Evolutionary conservation across 2,797 vertebrate species (phyloP), one percentile per base, ranked within the genome.

Genomic region (Pseudomugil gertrudae): DNA sequence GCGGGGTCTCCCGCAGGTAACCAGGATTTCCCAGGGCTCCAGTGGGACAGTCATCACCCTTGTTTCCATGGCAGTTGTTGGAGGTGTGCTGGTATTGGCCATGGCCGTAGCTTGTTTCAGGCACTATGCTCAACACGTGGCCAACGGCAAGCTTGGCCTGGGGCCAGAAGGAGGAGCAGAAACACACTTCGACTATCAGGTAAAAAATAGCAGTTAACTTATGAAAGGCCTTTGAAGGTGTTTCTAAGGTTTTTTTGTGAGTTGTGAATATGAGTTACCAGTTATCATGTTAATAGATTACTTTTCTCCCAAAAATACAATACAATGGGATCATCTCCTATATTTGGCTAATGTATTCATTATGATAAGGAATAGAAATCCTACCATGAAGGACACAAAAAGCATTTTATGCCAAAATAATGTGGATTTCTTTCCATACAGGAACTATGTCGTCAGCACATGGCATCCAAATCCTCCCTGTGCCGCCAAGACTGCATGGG

Each of bases 381-480:
- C 24, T 29, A 15, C 15, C 15, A 27, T 27, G 2, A 26, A 24
- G 15, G 40, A 45, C 9, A 21, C 19, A 45, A 21, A 27, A 27
- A 27, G 62, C 33, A 66, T 30, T 57, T 38, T 23, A 38, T 51
- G 2, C 26, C 36, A 29, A 52, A 58, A 35, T 66, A 55, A 70
- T 57, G 52, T 11, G 9, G 30, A 57, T 48, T 55, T 53, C 11
- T 19, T 4, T 68, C 23, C 21, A 24, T 65, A 45, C 86, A 99
- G 98, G 97, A 99, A 82, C 91, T 99, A 26, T 99, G 97, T 92
- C 94, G 97, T 70, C 98, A 99, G 89, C 98, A 98, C 91, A 98
- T 99, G 98, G 96, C 98, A 4, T 94, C 96, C 60, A 99, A 98
- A 87, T 95, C 96, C 0, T 94, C 96, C 23, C 94, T 96, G 43